phyloP scores from a whole-genome alignment of 2,888 invertebrate species.

The Platynereis dumerilii region DNA sequence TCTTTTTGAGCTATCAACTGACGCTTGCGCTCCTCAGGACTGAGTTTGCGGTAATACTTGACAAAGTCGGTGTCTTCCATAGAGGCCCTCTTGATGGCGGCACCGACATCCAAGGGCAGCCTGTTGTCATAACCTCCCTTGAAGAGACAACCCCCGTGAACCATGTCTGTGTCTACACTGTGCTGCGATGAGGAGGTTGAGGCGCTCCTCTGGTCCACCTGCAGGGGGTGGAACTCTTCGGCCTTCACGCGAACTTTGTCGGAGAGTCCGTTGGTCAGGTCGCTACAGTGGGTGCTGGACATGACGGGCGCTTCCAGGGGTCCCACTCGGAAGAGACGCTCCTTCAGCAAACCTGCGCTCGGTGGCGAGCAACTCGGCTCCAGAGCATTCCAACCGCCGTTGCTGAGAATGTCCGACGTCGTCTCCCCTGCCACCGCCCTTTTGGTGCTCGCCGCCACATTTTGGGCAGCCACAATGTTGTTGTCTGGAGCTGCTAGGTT shows the following conservation, averaged over 20 bases:
- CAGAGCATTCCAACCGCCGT: background rate
- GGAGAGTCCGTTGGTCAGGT: background rate
- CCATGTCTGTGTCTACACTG: background rate
- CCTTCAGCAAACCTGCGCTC: background rate
- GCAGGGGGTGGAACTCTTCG: constrained; percentile 1
- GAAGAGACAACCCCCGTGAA: background rate
- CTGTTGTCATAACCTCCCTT: too few species aligned
- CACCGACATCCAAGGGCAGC: background rate
- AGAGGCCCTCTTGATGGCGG: background rate
- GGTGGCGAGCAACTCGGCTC: background rate
- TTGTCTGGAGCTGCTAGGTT: constrained; percentile 6
- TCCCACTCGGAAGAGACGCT: background rate
- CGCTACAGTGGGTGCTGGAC: constrained; percentile 5
- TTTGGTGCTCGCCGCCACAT: background rate
- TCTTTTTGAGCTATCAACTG: constrained; percentile 7
- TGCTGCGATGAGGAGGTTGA: background rate
- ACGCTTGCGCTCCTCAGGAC: constrained; percentile 1
- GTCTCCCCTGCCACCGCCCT: background rate
- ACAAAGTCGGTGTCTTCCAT: background rate
- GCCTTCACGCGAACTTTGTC: background rate
- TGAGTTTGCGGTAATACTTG: background rate
- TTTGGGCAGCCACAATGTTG: background rate
- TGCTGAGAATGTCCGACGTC: background rate
- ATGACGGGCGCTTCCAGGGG: constrained; percentile 4
- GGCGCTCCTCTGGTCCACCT: background rate